Percentiles rank a stretch among this genome's conserved stretches.
Conservation (phyloP, 2,888 invertebrate genomes). For the Eubasilissa splendida region DNA sequence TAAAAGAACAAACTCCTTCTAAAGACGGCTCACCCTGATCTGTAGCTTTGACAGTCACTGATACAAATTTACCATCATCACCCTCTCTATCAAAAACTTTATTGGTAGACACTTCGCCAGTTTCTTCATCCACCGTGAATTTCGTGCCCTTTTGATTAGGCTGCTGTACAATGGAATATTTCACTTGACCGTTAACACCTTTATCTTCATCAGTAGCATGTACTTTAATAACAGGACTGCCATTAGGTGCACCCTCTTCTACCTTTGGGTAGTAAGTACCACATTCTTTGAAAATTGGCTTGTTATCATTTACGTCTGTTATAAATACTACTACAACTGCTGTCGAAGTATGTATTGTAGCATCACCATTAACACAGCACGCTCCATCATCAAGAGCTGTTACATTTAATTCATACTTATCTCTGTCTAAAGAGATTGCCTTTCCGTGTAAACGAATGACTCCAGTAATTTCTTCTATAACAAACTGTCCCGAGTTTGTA, state of each 20-base stretch:
- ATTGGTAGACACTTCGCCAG: slow-evolving; percentile 94
- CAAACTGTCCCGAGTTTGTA: slow-evolving; percentile 92
- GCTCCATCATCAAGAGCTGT: slow-evolving; percentile 98
- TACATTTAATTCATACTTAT: slow-evolving; percentile 96
- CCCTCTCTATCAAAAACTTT: slow-evolving; percentile 98
- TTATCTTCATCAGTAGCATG: slow-evolving; percentile 97
- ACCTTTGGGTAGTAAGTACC: slow-evolving; percentile 94
- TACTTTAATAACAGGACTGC: slow-evolving; percentile 93
- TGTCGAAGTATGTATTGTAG: slow-evolving; percentile 92
- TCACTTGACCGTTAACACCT: slow-evolving; percentile 95
- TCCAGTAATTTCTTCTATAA: slow-evolving; percentile 95
- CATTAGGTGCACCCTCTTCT: slow-evolving; percentile 94
- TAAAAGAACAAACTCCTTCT: slow-evolving; percentile 98
- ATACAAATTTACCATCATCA: slow-evolving; percentile 96
- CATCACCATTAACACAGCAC: slow-evolving; percentile 92
- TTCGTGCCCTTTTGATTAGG: slow-evolving; percentile 96
- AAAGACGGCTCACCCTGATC: slow-evolving; percentile 98
- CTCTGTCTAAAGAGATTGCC: slow-evolving; percentile 89
- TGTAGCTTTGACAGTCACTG: slow-evolving; percentile 97
- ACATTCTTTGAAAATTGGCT: slow-evolving; percentile 96
- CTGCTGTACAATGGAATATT: slow-evolving; percentile 97
- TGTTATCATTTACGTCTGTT: slow-evolving; percentile 97
- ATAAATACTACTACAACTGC: slow-evolving; percentile 97
- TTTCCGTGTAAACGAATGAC: slow-evolving; percentile 92
- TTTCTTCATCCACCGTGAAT: slow-evolving; percentile 95